Percentiles rank a stretch among this genome's conserved stretches.
Conservation (phyloP, 2,113 vertebrate species). For the Gymnocephalus cernua region DNA sequence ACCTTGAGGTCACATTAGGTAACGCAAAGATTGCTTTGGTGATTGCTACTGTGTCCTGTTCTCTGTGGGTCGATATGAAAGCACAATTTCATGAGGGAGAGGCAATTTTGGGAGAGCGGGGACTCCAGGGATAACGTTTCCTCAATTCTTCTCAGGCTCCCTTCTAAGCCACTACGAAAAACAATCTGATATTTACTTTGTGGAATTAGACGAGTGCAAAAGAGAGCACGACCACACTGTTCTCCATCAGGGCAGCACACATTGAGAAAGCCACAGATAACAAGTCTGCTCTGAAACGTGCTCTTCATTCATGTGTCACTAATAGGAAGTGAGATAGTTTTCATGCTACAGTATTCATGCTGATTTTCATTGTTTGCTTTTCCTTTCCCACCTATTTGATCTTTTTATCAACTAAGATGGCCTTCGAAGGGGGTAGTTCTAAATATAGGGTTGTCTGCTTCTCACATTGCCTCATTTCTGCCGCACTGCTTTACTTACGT, state of each 20-base stretch:
- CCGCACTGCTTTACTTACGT: neutral
- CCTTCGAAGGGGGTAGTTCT: neutral
- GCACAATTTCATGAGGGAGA: constrained; percentile 20
- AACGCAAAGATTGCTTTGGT: constrained; percentile 2
- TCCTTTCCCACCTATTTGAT: constrained; percentile 4
- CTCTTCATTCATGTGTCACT: constrained; percentile 1
- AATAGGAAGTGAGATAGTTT: neutral
- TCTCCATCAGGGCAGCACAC: neutral
- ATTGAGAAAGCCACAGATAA: neutral
- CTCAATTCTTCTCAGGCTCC: constrained; percentile 13
- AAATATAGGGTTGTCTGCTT: neutral
- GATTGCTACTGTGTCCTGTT: constrained; percentile 7
- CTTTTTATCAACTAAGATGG: constrained; percentile 1
- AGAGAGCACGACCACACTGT: neutral
- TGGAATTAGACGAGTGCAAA: constrained; percentile 29
- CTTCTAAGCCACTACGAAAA: constrained; percentile 21
- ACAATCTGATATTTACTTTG: constrained; percentile 43
- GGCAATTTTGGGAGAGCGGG: neutral
- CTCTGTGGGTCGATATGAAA: neutral
- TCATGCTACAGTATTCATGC: neutral
- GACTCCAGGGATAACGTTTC: constrained; percentile 17
- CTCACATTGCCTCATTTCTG: neutral
- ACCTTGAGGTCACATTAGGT: neutral
- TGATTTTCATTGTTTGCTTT: neutral
- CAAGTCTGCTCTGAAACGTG: neutral